phyloP scores from a whole-genome alignment of 2,113 vertebrate genomes.

The Sarotherodon lohbergeri region DNA sequence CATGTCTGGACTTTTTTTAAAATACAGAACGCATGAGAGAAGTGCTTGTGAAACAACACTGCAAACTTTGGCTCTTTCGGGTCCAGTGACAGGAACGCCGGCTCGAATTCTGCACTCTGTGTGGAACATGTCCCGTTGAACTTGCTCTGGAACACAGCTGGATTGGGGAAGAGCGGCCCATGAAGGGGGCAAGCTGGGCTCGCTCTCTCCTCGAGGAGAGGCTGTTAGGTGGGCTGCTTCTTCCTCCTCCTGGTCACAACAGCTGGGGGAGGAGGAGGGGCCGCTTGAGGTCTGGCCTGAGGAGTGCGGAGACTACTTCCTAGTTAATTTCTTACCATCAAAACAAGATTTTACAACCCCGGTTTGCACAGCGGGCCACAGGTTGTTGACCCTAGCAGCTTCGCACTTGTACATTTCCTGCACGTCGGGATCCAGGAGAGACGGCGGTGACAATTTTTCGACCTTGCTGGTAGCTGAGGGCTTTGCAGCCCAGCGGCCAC shows the following conservation, averaged over 20 bases:
- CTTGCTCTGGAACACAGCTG: background rate
- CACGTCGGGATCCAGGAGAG: rapidly evolving
- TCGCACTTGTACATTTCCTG: background rate
- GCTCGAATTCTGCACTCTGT: background rate
- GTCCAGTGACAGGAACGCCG: background rate
- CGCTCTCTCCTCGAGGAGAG: background rate
- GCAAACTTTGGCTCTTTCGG: background rate
- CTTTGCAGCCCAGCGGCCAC: background rate
- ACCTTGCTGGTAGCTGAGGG: background rate
- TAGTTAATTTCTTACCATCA: background rate
- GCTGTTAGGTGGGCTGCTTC: too few species aligned
- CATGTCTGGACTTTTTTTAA: background rate
- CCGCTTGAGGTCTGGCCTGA: background rate
- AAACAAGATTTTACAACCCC: background rate
- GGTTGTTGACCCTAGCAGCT: background rate
- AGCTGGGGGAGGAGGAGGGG: background rate
- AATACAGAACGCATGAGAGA: background rate
- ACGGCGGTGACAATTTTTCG: background rate
- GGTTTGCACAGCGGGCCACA: background rate
- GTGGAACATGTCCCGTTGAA: background rate
- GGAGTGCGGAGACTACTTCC: background rate
- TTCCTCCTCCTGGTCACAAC: background rate
- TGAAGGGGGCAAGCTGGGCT: background rate
- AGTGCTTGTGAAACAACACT: background rate
- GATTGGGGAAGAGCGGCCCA: background rate